Conservation (phyloP, 2,888 invertebrate species). For the Sericinus montela region DNA sequence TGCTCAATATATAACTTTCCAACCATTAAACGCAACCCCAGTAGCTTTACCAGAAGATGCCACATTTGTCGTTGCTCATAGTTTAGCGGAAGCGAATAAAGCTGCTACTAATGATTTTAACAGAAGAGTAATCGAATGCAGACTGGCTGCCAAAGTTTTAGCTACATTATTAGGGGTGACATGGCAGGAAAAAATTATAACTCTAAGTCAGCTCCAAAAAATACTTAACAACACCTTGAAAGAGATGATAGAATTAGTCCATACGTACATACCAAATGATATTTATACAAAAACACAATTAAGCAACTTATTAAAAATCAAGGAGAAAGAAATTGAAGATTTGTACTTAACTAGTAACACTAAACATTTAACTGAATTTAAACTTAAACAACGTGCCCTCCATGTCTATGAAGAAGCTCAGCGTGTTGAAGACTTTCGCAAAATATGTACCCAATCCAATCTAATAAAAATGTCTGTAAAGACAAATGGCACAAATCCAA, state of each 20-base stretch:
- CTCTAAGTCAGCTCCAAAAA: constrained; percentile 87
- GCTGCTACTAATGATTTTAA: constrained; percentile 96
- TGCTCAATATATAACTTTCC: constrained; percentile 96
- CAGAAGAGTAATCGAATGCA: constrained; percentile 95
- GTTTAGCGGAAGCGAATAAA: constrained; percentile 93
- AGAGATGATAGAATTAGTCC: constrained; percentile 85
- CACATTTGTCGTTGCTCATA: constrained; percentile 96
- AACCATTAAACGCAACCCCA: constrained; percentile 88
- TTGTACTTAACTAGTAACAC: constrained; percentile 72
- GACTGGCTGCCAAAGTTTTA: constrained; percentile 90
- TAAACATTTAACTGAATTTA: constrained; percentile 84
- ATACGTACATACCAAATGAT: constrained; percentile 80
- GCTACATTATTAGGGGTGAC: constrained; percentile 41
- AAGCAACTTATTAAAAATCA: constrained; percentile 77
- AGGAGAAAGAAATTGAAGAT: constrained; percentile 79
- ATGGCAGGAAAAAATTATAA: constrained; percentile 82
- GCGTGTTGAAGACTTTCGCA: constrained; percentile 88
- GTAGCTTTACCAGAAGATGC: constrained; percentile 90
- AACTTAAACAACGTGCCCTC: constrained; percentile 90
- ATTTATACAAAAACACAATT: constrained; percentile 86
- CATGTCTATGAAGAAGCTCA: constrained; percentile 95
- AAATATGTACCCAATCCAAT: constrained; percentile 71
- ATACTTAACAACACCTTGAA: constrained; percentile 80
- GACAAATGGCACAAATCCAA: constrained; percentile 30
- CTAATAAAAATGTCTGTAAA: constrained; percentile 31